These are phyloP conservation scores for Trinectes maculatus DNA, from an alignment of 2,113 vertebrate species.

Conservation along the genomic window DNA sequence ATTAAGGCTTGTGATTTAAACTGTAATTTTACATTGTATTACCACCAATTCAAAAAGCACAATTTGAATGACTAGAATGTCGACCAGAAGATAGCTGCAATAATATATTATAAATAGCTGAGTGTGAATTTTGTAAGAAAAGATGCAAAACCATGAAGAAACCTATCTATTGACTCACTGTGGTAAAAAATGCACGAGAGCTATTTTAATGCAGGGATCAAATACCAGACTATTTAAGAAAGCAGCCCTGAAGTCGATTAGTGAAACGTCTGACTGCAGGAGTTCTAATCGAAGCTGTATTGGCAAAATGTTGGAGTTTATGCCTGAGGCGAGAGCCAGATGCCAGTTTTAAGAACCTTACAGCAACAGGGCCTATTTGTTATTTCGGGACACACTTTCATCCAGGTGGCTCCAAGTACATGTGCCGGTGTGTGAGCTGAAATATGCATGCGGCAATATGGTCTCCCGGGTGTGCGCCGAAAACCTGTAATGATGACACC, in stretches of 20 bases:
- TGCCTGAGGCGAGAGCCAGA: not conserved
- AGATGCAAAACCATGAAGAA: not conserved
- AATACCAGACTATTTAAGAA: not conserved
- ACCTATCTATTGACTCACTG: not conserved
- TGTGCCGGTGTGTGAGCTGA: not conserved
- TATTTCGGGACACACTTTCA: not conserved
- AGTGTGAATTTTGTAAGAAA: not conserved
- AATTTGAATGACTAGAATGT: not conserved
- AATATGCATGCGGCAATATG: not conserved
- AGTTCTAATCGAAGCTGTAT: slow-evolving; percentile 2
- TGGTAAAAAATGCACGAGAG: not conserved
- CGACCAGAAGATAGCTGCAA: not conserved
- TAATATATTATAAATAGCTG: no score
- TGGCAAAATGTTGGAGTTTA: not conserved
- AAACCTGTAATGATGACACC: slow-evolving; percentile 2
- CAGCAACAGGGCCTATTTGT: not conserved
- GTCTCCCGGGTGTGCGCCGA: not conserved
- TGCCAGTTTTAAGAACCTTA: not conserved
- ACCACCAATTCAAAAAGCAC: no score
- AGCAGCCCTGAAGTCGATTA: not conserved
- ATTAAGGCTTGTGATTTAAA: not conserved
- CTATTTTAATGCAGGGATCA: not conserved
- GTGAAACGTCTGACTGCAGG: slow-evolving; percentile 4
- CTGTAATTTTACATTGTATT: no score
- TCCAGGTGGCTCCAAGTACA: not conserved